A percentile compares a stretch with the other conserved stretches of the same genome.
Evolutionary conservation across 2,797 vertebrate genomes (phyloP).

Genomic region (Sebastes alutus): DNA sequence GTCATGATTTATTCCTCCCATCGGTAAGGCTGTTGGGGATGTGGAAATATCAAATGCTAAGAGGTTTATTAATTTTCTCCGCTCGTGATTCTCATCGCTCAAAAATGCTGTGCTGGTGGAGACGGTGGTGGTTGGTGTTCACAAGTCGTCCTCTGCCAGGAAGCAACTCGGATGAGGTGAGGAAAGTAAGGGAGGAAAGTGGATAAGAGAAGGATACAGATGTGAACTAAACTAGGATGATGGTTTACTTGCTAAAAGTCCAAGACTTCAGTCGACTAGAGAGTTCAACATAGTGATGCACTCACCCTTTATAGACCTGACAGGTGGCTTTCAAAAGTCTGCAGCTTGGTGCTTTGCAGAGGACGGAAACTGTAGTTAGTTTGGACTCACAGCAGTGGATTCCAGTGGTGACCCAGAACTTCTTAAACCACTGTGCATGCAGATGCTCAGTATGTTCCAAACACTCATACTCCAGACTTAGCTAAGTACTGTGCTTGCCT

Average conservation of each 20-base stretch:
- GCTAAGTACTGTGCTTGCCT: background rate
- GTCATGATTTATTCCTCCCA: background rate
- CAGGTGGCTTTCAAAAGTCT: background rate
- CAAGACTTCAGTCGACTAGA: background rate
- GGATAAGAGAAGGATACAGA: background rate
- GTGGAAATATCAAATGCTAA: background rate
- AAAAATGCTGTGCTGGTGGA: background rate
- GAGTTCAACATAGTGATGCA: too few relatives aligned
- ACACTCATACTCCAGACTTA: background rate
- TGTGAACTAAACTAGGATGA: background rate
- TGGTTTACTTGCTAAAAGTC: background rate
- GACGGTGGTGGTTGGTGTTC: background rate
- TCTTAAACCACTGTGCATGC: background rate
- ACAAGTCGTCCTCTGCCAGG: background rate
- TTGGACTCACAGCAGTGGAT: too few relatives aligned
- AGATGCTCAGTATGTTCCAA: background rate
- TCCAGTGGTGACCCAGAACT: background rate
- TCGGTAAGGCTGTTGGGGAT: background rate
- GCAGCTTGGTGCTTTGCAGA: background rate
- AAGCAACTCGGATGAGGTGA: background rate
- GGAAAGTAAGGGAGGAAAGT: background rate
- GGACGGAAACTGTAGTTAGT: background rate
- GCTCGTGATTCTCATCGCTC: background rate
- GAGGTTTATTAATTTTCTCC: background rate
- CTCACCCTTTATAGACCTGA: background rate